These are phyloP conservation scores for Margarornis squamiger DNA, from an alignment of 2,797 vertebrate genomes.

Conservation along the genomic window DNA sequence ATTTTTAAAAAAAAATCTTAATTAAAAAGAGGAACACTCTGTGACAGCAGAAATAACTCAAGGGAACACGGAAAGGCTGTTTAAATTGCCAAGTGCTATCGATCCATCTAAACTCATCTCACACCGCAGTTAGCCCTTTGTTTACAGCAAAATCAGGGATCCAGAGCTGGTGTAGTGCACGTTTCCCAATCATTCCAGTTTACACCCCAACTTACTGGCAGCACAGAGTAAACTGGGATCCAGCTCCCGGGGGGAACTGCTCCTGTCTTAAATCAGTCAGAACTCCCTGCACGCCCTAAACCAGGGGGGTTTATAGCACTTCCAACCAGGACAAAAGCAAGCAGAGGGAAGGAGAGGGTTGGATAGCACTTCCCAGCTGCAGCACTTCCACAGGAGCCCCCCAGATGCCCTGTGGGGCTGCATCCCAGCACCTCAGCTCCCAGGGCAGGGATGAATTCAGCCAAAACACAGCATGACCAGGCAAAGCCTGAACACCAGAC, in stretches of 20 bases:
- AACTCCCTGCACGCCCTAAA: background rate
- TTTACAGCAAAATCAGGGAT: background rate
- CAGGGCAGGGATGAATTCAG: background rate
- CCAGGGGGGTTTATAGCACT: background rate
- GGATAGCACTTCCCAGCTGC: background rate
- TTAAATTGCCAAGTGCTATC: background rate
- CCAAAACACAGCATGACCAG: background rate
- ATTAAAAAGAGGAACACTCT: constrained; percentile 15
- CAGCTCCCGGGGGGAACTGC: background rate
- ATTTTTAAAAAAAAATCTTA: background rate
- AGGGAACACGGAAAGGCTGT: background rate
- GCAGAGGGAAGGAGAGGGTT: background rate
- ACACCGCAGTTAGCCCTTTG: background rate
- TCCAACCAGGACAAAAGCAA: background rate
- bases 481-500: background rate
- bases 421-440: background rate
- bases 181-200: background rate
- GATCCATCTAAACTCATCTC: background rate
- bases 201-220: background rate
- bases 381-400: background rate
- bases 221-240: background rate
- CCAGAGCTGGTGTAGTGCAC: background rate
- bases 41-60: constrained; percentile 31
- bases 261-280: background rate
- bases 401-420: background rate